A percentile compares a stretch with the other conserved stretches of the same genome.
Conservation (phyloP, 2,888 invertebrate genomes). For the Lasioglossum leucozonium region DNA sequence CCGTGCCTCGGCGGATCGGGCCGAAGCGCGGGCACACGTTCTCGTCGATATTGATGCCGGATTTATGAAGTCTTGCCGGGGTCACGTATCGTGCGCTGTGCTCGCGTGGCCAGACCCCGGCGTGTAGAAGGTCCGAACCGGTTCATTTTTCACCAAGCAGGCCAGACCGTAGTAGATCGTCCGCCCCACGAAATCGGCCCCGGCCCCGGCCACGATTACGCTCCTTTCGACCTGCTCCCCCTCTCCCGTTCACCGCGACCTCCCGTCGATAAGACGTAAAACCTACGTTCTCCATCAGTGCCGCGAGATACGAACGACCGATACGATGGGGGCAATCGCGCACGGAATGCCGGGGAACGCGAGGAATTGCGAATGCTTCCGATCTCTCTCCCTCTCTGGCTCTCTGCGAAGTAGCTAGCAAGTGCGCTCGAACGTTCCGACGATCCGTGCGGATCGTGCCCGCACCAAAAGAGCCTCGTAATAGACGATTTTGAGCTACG, state of each 20-base stretch:
- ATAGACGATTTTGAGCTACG: conserved; percentile 53
- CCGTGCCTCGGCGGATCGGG: neutral
- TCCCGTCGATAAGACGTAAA: conserved; percentile 60
- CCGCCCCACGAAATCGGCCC: conserved; percentile 58
- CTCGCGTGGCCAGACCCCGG: conserved; percentile 43
- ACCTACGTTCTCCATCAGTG: conserved; percentile 64
- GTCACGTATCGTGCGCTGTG: conserved; percentile 72
- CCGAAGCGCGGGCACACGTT: conserved; percentile 56
- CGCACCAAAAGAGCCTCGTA: conserved; percentile 1
- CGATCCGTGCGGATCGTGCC: conserved; percentile 53
- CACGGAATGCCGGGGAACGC: conserved; percentile 24
- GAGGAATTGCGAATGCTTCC: conserved; percentile 73
- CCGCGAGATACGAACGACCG: conserved; percentile 49
- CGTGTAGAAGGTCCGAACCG: conserved; percentile 41
- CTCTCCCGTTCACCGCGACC: neutral
- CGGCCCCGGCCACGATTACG: conserved; percentile 39
- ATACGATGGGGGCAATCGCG: conserved; percentile 12
- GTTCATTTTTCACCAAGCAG: conserved; percentile 67
- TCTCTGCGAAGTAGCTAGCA: conserved; percentile 65
- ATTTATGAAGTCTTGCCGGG: conserved; percentile 76
- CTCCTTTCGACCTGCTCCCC: neutral
- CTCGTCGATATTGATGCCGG: conserved; percentile 74
- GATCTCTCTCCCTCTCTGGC: neutral
- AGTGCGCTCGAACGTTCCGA: conserved; percentile 61
- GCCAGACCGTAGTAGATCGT: conserved; percentile 60